Base-by-base conservation (phyloP, 2,888 invertebrate genomes). In the Brassicogethes aeneus region DNA sequence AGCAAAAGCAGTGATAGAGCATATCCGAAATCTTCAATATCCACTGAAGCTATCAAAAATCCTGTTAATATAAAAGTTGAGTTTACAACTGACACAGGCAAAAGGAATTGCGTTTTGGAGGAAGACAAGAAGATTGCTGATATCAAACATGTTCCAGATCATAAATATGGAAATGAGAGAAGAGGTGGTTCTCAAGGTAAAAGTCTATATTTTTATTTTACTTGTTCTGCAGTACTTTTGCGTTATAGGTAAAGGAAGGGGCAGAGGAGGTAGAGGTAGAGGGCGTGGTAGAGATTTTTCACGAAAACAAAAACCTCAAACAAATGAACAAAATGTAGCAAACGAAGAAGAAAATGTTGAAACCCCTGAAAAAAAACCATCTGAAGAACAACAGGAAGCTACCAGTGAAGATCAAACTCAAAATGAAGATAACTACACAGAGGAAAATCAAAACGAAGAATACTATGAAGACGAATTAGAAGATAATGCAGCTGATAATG, bases 31-130 rank as follows among this genome's bases (percentile, higher is more conserved):
- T 39, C 43, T 15, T 7, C 14, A 7, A 30, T 42, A 2, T 43
- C 37, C 23, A 5, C 7, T 3, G 5, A 3, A 10, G 5, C 35
- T 13, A 47, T 53, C 14, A 46, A 48, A 35, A 51, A 56, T 37
- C 56, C 52, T 2, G 17, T 46, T 3, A 60, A 62, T 46, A 60
- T 63, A 38, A 57, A 55, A 41, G 52, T 63, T 5, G 52, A 61
- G 44, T 37, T 60, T 17, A 52, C 49, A 5, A 54, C 51, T n/a
- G 49, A 53, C 17, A 56, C 60, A 13, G 62, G 61, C 5, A 46
- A 52, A 40, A 52, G 60, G 34, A 60, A 47, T 42, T 62, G 53
- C 42, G 47, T 42, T 7, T 17, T 61, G 15, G 57, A 58, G 36
- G 52, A 56, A 42, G 43, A 39, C n/a, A 46, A 49, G 7, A 52